Conservation (phyloP, 2,888 invertebrate genomes). For the Chloroclysta siterata region DNA sequence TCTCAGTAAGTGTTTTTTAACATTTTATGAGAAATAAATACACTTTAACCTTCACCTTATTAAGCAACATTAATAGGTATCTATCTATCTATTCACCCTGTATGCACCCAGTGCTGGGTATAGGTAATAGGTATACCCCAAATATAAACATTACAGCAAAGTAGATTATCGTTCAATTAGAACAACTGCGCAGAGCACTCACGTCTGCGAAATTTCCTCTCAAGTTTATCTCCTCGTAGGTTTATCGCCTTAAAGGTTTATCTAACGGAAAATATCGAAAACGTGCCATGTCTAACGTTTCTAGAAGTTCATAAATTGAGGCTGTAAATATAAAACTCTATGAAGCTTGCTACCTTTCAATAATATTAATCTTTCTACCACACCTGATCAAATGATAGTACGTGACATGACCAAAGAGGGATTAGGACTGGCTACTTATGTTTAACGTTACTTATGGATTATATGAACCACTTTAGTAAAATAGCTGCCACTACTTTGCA, state of each 20-base stretch:
- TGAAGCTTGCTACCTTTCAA: constrained; percentile 12
- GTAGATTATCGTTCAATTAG: constrained; percentile 4
- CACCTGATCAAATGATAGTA: constrained; percentile 22
- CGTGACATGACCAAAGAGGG: too few relatives aligned
- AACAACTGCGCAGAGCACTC: constrained; percentile 15
- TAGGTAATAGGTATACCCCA: neutral
- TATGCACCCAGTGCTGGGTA: too few relatives aligned
- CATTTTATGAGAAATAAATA: too few relatives aligned
- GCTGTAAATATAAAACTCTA: constrained; percentile 4
- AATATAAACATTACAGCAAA: neutral
- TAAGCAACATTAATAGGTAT: too few relatives aligned
- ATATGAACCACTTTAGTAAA: too few relatives aligned
- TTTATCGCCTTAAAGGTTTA: constrained; percentile 10
- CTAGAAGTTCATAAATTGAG: constrained; percentile 9
- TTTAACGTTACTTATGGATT: too few relatives aligned
- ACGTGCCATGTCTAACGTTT: constrained; percentile 34
- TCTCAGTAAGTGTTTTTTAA: too few relatives aligned
- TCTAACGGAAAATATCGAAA: constrained; percentile 40
- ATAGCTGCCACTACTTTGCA: too few relatives aligned
- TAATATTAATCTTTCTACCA: constrained; percentile 19
- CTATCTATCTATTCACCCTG: too few relatives aligned
- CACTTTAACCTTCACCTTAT: too few relatives aligned
- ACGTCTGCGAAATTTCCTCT: constrained; percentile 2
- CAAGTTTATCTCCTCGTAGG: constrained; percentile 3
- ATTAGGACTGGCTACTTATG: too few relatives aligned